phyloP scores from a whole-genome alignment of 2,888 invertebrate genomes.

The Sinhomidia bicolor region DNA sequence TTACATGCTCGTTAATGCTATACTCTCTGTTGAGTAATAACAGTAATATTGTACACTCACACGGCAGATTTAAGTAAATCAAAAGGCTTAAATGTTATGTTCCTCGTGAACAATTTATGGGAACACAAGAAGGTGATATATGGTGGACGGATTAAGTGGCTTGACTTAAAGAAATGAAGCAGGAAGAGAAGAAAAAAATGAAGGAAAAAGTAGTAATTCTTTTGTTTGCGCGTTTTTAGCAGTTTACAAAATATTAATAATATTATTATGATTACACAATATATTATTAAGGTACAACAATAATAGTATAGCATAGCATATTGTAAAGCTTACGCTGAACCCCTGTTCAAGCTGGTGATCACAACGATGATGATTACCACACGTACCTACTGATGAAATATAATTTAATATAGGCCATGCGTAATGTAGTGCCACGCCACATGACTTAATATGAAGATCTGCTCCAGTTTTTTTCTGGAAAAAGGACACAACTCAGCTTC shows the following conservation, averaged over 20 bases:
- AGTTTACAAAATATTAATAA: constrained; percentile 27
- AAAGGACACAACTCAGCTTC: constrained; percentile 42
- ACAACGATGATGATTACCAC: neutral
- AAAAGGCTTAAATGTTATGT: constrained; percentile 31
- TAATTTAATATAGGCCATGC: constrained; percentile 37
- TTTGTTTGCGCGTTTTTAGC: constrained; percentile 31
- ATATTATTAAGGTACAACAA: too few species aligned
- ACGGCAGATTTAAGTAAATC: constrained; percentile 47
- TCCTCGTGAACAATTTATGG: constrained; percentile 47
- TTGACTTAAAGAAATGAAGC: neutral
- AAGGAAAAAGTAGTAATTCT: constrained; percentile 32
- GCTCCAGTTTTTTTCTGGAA: constrained; percentile 62
- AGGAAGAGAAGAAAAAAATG: too few species aligned
- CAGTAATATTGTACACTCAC: neutral
- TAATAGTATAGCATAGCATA: neutral
- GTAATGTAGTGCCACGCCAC: constrained; percentile 25
- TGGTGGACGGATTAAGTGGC: constrained; percentile 64
- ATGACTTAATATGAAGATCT: constrained; percentile 32
- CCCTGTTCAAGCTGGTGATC: neutral
- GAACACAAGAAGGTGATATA: constrained; percentile 58
- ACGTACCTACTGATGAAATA: constrained; percentile 23
- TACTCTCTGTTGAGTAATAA: neutral
- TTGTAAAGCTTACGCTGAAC: neutral
- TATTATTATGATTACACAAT: constrained; percentile 5
- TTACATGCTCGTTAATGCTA: neutral